Percentiles rank a stretch among this genome's conserved stretches.
Evolutionary conservation across 1,140 invertebrate species (phyloP).

Genomic region (Drosophila ananassae): DNA sequence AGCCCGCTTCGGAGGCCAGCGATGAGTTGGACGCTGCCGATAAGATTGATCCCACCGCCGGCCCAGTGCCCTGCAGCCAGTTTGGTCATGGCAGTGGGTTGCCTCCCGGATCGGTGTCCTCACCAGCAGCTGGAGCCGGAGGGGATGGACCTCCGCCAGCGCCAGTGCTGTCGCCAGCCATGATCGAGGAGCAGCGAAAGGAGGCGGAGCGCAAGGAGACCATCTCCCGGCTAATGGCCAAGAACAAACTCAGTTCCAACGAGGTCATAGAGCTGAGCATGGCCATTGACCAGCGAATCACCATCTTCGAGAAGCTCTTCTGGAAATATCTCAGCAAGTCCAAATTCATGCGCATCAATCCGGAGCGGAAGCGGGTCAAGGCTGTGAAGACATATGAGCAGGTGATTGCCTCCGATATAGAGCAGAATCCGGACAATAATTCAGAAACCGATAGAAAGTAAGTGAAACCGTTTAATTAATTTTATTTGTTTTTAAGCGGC

Average conservation of each 20-base stretch:
- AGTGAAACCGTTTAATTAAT: background rate
- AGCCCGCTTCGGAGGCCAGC: background rate
- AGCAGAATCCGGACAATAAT: background rate
- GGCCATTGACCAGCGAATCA: slow-evolving; percentile 69
- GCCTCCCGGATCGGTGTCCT: background rate
- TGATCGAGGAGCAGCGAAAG: slow-evolving; percentile 14
- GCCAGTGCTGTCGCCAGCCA: background rate
- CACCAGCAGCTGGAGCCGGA: background rate
- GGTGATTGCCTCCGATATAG: slow-evolving; percentile 16
- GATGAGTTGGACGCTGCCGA: background rate
- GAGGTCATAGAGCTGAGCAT: slow-evolving; percentile 69
- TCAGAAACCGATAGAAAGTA: slow-evolving; percentile 51
- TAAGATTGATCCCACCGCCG: slow-evolving; percentile 19
- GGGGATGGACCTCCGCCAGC: slow-evolving; percentile 5
- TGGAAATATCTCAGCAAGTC: slow-evolving; percentile 78
- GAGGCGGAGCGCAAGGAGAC: slow-evolving; percentile 46
- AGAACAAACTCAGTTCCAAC: slow-evolving; percentile 54
- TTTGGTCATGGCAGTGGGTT: background rate
- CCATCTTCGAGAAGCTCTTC: slow-evolving; percentile 81
- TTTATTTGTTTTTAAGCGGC: background rate
- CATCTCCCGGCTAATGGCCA: slow-evolving; percentile 38
- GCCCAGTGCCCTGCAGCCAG: slow-evolving; percentile 22
- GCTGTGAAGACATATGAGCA: slow-evolving; percentile 56
- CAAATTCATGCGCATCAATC: slow-evolving; percentile 66
- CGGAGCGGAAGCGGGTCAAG: slow-evolving; percentile 41